These are phyloP conservation scores for Larimichthys crocea DNA, from an alignment of 2,113 vertebrate genomes.

Conservation along the genomic window DNA sequence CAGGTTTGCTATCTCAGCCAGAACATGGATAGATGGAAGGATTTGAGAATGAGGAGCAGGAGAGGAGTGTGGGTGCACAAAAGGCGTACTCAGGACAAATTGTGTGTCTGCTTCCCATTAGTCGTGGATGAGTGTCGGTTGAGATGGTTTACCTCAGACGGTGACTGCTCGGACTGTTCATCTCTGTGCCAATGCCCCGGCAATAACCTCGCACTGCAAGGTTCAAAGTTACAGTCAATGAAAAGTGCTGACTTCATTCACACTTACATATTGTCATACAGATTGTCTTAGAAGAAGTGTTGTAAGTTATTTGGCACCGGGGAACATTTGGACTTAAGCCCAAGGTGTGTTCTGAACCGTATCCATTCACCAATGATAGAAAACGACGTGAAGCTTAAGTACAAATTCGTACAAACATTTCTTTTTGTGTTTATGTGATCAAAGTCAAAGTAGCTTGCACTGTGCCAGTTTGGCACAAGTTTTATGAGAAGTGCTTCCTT, in stretches of 20 bases:
- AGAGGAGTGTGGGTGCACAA: slow-evolving; percentile 62
- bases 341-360: slow-evolving; percentile 17
- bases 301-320: slow-evolving; percentile 52
- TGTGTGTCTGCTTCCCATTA: slow-evolving; percentile 78
- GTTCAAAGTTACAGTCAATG: slow-evolving; percentile 39
- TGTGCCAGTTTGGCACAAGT: slow-evolving; percentile 41
- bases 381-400: slow-evolving; percentile 51
- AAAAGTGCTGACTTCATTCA: slow-evolving; percentile 54
- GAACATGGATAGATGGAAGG: slow-evolving; percentile 65
- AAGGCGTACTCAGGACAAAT: slow-evolving; percentile 62
- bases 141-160: slow-evolving; percentile 73
- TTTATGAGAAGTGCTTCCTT: slow-evolving; percentile 46
- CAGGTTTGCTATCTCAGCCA: slow-evolving; percentile 74
- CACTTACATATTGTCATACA: slow-evolving; percentile 50
- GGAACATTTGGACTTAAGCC: slow-evolving; percentile 43
- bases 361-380: slow-evolving; percentile 33
- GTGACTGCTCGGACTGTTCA: slow-evolving; percentile 48
- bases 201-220: slow-evolving; percentile 47
- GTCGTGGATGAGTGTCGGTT: slow-evolving; percentile 58
- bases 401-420: slow-evolving; percentile 51
- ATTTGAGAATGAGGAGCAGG: slow-evolving; percentile 68
- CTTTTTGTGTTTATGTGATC: slow-evolving; percentile 24
- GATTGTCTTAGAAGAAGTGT: slow-evolving; percentile 43
- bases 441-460: slow-evolving; percentile 9
- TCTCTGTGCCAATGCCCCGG: slow-evolving; percentile 30